Base-by-base conservation (phyloP, 2,888 invertebrate genomes). In the Mantis religiosa region DNA sequence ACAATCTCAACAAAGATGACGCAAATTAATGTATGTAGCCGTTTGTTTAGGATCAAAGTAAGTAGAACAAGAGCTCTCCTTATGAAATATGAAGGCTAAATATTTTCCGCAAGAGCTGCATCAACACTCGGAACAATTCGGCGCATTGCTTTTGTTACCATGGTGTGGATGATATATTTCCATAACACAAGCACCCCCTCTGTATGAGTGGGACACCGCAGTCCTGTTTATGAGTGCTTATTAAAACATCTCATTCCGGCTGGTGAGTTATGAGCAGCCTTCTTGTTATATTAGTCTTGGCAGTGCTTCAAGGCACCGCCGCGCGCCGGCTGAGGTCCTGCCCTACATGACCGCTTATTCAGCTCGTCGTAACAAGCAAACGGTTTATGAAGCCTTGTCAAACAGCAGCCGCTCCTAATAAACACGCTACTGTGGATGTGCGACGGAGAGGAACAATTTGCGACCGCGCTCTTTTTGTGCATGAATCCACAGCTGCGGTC, bases 161-260 rank as follows among this genome's bases (percentile, higher is more conserved):
- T 83, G 83, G 85, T 88, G 83, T 14, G 84, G 84, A 89, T 90
- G 90, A 90, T 90, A 90, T 89, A 90, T 89, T 89, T 89, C 88
- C 89, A 90, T 90, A 90, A 90, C 87, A 87, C 88, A 85, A 84
- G 87, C 82, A 54, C 71, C 71, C 41, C 27, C 28, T 28, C 89
- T 85, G 88, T 83, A 82, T 83, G 90, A 82, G 88, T 27, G 88
- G 87, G 88, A 90, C 54, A 87, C 87, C 90, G 87, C 90, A 87
- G 81, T 27, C 83, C 81, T 89, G 88, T 90, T 90, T 89, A 89
- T 89, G 88, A 89, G 88, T 84, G 90, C 89, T 90, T 89, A 90
- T 90, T 90, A 90, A 89, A 89, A 89, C 89, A 89, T 90, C 90
- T 89, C 89, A 90, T 90, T 89, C 89, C 41, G 84, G 84, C 88